Conservation (phyloP, 2,797 vertebrate species). For the Vultur gryphus region DNA sequence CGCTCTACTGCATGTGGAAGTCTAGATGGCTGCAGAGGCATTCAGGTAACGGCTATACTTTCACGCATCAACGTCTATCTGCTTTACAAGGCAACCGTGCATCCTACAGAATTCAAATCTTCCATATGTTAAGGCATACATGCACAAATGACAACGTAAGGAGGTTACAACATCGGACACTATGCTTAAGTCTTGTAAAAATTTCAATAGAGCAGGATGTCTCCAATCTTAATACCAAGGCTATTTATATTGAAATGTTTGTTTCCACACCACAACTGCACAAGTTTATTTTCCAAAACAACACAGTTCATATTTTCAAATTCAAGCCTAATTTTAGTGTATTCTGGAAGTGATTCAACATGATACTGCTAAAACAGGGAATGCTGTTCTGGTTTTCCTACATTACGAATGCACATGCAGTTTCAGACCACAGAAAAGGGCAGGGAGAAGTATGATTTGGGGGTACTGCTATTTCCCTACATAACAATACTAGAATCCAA, state of each 20-base stretch:
- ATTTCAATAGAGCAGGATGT: not conserved
- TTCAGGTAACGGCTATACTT: not conserved
- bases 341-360: not conserved
- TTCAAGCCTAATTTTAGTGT: not conserved
- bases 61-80: accelerated
- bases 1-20: accelerated
- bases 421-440: not conserved
- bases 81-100: not conserved
- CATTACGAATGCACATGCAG: accelerated
- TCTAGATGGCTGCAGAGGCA: not conserved
- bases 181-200: not conserved
- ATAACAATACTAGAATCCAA: not conserved
- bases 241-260: not conserved
- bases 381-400: not conserved
- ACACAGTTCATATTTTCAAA: not conserved
- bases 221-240: not conserved
- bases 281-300: not conserved
- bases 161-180: not conserved
- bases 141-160: not conserved
- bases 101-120: not conserved
- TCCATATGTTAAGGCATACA: not conserved
- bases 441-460: not conserved
- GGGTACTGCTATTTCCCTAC: not conserved
- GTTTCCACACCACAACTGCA: not conserved
- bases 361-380: not conserved